A percentile compares a stretch with the other conserved stretches of the same genome.
phyloP scores from a whole-genome alignment of 2,113 vertebrate genomes.

The Dasyurus viverrinus region DNA sequence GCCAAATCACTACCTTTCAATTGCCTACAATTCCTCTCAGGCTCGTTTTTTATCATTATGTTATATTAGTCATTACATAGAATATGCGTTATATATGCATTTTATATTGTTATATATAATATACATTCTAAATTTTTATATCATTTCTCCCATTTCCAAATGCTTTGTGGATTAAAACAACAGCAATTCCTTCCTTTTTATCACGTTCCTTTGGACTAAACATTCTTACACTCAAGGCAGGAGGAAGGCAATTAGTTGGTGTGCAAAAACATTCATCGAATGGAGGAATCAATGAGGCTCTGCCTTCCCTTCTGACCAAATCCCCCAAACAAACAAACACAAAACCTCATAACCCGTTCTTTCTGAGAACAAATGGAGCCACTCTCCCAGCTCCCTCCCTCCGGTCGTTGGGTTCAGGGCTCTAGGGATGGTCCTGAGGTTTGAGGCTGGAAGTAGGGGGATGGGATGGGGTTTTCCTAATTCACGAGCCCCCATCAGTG shows the following conservation, averaged over 20 bases:
- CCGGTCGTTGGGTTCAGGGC: neutral
- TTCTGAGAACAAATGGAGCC: neutral
- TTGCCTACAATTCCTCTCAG: neutral
- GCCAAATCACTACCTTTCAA: neutral
- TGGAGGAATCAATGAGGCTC: neutral
- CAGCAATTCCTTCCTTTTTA: neutral
- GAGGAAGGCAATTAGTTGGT: neutral
- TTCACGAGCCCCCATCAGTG: neutral
- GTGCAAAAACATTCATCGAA: neutral
- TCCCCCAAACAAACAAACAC: neutral
- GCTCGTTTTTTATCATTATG: neutral
- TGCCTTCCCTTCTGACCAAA: neutral
- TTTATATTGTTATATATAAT: too few relatives aligned
- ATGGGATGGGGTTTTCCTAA: neutral
- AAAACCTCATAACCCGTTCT: neutral
- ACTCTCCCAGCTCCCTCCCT: neutral
- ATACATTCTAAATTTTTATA: neutral
- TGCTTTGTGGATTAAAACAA: neutral
- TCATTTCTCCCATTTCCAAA: neutral
- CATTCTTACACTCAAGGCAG: neutral
- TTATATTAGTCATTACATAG: too few relatives aligned
- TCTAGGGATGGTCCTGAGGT: neutral
- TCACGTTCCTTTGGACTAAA: neutral
- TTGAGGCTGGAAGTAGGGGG: too few relatives aligned
- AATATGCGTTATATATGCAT: too few relatives aligned